These are phyloP conservation scores for Mus minutoides DNA, from an alignment of 2,797 vertebrate species.

Conservation along the genomic window DNA sequence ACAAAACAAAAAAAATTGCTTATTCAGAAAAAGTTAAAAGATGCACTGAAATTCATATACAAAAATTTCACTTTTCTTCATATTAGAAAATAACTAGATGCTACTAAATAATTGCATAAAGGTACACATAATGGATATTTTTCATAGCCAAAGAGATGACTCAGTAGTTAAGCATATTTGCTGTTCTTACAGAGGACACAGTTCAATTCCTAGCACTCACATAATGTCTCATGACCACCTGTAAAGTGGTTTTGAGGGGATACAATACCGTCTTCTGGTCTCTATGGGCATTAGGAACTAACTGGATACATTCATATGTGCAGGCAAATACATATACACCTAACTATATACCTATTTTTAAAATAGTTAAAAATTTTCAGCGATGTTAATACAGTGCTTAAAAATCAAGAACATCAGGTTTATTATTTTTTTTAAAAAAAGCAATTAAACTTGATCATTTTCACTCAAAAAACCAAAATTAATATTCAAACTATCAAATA, in stretches of 20 bases:
- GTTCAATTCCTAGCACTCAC: not conserved
- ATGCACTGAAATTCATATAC: not conserved
- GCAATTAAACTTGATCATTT: conserved; percentile 39
- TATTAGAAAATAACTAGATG: conserved; percentile 1
- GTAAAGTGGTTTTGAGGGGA: not conserved
- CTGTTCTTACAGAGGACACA: not conserved
- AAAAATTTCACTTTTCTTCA: conserved; percentile 5
- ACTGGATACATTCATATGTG: not conserved
- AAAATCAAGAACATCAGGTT: conserved; percentile 17
- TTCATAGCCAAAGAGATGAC: not conserved
- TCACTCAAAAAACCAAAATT: conserved; percentile 51
- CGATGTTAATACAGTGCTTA: conserved; percentile 4
- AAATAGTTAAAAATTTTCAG: not conserved
- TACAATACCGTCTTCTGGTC: not conserved
- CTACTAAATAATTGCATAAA: conserved; percentile 47
- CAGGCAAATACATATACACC: not conserved
- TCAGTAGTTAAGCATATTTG: not conserved
- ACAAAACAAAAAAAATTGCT: conserved; percentile 11
- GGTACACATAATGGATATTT: not conserved
- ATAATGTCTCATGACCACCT: not conserved
- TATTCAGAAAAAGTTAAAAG: conserved; percentile 23
- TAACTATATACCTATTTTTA: not conserved
- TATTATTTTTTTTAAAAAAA: not conserved
- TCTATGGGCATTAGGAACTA: not conserved
- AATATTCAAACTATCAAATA: conserved; percentile 51